Base-by-base conservation (phyloP, 1,140 invertebrate species). In the Cydia fagiglandana region DNA sequence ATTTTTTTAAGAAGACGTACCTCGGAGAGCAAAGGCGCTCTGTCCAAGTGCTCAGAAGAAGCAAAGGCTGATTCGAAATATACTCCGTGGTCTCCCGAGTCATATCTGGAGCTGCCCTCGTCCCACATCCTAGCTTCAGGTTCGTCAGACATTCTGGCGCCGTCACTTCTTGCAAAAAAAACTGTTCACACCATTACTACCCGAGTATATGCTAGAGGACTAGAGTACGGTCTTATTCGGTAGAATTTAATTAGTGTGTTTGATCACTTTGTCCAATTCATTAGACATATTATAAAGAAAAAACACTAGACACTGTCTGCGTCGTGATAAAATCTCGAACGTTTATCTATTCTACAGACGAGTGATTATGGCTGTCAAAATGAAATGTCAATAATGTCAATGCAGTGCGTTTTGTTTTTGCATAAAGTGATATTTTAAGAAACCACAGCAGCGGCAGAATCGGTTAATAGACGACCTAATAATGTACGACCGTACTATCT, bases 81-180 rank as follows among this genome's bases (percentile, higher is more conserved):
- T 3, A 88, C 82, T 24, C 85, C 90, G 10, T 86, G 88, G 74
- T 79, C 84, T 50, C 85, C 78, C 47, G 86, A 79, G 70, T 91
- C 88, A 76, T 90, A 93, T 73, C 87, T 81, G 73, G 88, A 86
- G 6, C 84, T 83, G 47, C 84, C 88, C 41, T 93, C 91, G 38
- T 91, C 89, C 91, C 91, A 92, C 91, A 92, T 92, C 75, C 91
- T 84, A 53, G 91, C 89, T 81, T 92, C 91, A 20, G 89, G 82
- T 82, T 92, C 91, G 84, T 92, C 91, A 92, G 91, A 92, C 91
- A 92, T 92, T 84, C 88, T 90, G 90, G 90, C 86, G 89, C 89
- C 86, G 64, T 68, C 73, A 68, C 41, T 61, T 24, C 50, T 80
- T 79, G 75, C 79, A 79, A 82, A 84, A 79, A 82, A 76, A 75